phyloP scores from a whole-genome alignment of 2,888 invertebrate genomes.

The Cerastis rubricosa region DNA sequence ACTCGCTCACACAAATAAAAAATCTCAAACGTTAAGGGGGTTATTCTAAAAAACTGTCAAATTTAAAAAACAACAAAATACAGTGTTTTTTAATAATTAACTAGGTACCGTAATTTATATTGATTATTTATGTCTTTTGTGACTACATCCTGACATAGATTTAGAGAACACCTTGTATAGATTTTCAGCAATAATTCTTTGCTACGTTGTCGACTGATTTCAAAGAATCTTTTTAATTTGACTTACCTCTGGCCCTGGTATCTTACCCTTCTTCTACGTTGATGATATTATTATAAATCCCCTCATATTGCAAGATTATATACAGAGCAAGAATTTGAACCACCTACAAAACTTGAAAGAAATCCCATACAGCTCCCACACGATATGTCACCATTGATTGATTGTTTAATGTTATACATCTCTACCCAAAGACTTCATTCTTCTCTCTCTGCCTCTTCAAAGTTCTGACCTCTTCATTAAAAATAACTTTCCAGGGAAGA shows the following conservation, averaged over 20 bases:
- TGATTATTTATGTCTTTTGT: too few relatives aligned
- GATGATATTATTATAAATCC: neutral
- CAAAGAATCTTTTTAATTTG: neutral
- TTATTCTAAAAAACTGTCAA: too few relatives aligned
- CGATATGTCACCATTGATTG: neutral
- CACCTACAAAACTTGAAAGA: neutral
- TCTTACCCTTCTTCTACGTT: neutral
- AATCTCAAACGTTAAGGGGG: too few relatives aligned
- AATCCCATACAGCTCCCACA: neutral
- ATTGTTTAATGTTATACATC: neutral
- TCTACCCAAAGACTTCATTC: neutral
- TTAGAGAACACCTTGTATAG: too few relatives aligned
- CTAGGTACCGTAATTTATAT: too few relatives aligned
- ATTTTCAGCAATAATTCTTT: neutral
- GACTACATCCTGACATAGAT: too few relatives aligned
- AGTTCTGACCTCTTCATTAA: neutral
- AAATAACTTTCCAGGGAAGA: conserved; percentile 64
- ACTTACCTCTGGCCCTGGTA: neutral
- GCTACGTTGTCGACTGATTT: neutral
- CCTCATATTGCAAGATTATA: neutral
- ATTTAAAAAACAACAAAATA: too few relatives aligned
- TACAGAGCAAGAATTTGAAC: neutral
- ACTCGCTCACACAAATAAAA: too few relatives aligned
- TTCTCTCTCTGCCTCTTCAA: neutral
- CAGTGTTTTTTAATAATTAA: too few relatives aligned